Base-by-base conservation (phyloP, 1,140 invertebrate genomes). In the Dufourea novaeangliae region DNA sequence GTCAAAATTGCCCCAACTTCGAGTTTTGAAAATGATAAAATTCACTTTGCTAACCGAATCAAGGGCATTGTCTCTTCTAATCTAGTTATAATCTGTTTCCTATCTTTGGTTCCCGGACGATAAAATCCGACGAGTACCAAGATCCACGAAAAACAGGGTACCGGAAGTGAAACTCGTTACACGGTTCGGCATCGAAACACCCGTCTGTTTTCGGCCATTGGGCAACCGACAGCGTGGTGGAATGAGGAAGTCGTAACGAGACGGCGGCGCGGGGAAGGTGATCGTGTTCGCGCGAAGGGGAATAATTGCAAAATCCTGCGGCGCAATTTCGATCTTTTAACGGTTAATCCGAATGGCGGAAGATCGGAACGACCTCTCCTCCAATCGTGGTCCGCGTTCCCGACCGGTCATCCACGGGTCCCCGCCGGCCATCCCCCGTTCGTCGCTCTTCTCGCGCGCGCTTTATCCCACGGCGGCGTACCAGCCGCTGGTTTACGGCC, bases 401-500 rank as follows among this genome's bases (percentile, higher is more conserved):
- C 17, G 4, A 17, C 39, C 41, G 41, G 29, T 25, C 56, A 61
- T 70, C 41, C 52, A n/a, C 54, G 54, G n/a, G 29, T 44, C n/a
- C 22, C 37, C 50, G 22, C 66, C 59, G 11, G n/a, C 34, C 54
- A 29, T 17, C 25, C 11, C 57, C 27, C n/a, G 39, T 32, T 32
- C 14, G 29, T n/a, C n/a, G n/a, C n/a, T n/a, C 37, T 56, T 54
- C 12, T n/a, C 1, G 27, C 37, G 22, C n/a, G 12, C 72, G 63
- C 72, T 68, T 76, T 69, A 69, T 69, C 54, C 66, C 66, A n/a
- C 73, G 22, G 27, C 39, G 64, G 69, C 22, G 12, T 29, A 41
- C 34, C 57, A 44, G 27, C n/a, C 27, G 57, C 46, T 71, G 67
- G 56, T 77, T 77, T 77, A 77, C 75, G 68, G 75, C 56, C 75